Evolutionary conservation across 2,113 vertebrate species (phyloP).

Genomic region (Naja naja): DNA sequence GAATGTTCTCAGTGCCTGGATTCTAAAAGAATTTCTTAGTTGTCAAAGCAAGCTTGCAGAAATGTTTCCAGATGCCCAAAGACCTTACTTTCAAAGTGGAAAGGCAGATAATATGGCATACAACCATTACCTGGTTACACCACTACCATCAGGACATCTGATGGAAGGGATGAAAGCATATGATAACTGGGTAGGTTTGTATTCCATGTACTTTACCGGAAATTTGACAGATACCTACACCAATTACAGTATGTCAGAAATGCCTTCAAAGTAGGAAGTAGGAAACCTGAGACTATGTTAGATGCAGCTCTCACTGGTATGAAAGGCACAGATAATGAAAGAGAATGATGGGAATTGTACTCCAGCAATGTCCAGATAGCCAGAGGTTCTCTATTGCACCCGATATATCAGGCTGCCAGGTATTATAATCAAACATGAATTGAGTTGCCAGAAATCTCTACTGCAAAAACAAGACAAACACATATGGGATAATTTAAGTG

Average conservation of each 20-base stretch:
- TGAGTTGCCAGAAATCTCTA: not conserved
- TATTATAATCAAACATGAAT: not conserved
- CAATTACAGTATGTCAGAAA: not conserved
- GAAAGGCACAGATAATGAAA: not conserved
- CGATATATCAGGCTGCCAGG: not conserved
- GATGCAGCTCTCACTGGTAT: not conserved
- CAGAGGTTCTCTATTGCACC: not conserved
- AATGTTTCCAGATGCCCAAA: not conserved
- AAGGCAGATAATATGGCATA: not conserved
- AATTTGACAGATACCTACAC: not conserved
- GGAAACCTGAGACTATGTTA: not conserved
- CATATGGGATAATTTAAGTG: slow-evolving; percentile 45
- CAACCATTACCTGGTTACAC: not conserved
- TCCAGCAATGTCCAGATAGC: not conserved
- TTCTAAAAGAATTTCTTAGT: not conserved
- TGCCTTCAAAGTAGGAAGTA: not conserved
- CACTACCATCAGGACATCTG: not conserved
- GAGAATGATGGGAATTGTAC: not conserved
- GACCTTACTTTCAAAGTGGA: not conserved
- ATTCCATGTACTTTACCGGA: not conserved
- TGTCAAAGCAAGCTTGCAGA: not conserved
- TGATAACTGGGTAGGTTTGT: not conserved
- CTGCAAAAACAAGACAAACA: not conserved
- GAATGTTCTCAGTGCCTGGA: not conserved
- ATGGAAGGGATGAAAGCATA: not conserved